Evolutionary conservation across 2,113 vertebrate genomes (phyloP).

Genomic region (Gavialis gangeticus): DNA sequence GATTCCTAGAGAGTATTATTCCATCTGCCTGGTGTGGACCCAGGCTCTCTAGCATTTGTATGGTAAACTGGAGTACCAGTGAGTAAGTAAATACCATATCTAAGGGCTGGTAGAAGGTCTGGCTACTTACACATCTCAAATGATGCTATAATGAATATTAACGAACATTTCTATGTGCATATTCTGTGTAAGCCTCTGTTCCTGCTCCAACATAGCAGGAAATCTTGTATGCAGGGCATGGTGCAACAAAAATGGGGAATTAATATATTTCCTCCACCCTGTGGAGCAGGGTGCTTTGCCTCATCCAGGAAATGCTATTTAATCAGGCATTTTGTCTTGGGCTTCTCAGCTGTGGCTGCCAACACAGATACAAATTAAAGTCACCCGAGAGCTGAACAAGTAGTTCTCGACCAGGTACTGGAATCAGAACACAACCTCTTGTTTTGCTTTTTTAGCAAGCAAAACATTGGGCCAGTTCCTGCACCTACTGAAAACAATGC

Average conservation of each 20-base stretch:
- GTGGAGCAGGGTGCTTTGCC: not conserved
- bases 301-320: not conserved
- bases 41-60: not conserved
- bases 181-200: not conserved
- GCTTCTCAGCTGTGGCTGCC: not conserved
- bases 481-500: not conserved
- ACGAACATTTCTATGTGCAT: not conserved
- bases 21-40: not conserved
- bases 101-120: too few relatives aligned
- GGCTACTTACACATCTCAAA: not conserved
- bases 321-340: not conserved
- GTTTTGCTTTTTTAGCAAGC: not conserved
- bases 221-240: not conserved
- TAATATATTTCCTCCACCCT: not conserved
- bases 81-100: not conserved
- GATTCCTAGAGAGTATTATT: not conserved
- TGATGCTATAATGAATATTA: not conserved
- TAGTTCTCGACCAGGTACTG: not conserved
- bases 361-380: not conserved
- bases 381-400: not conserved
- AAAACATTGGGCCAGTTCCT: not conserved
- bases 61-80: not conserved
- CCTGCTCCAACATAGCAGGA: not conserved
- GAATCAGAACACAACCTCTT: accelerated
- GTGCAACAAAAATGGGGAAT: not conserved